These are phyloP conservation scores for Pachyuromys duprasi DNA, from an alignment of 2,797 vertebrate species.

Conservation along the genomic window DNA sequence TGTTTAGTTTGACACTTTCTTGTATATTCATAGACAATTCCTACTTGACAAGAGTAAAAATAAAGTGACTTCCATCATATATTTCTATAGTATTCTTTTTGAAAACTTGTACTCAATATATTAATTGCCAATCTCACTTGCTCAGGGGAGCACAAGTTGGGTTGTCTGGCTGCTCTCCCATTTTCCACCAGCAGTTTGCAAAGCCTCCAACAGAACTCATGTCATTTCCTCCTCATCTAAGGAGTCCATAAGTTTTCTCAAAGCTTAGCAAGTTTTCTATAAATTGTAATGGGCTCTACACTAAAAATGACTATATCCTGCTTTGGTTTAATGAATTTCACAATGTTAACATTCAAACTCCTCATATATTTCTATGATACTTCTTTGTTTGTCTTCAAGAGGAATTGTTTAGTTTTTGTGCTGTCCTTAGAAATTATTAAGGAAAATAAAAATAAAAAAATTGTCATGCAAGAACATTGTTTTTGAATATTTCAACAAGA, in stretches of 20 bases:
- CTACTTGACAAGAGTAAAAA: not conserved
- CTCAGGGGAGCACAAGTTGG: not conserved
- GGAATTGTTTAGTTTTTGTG: not conserved
- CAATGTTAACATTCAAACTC: not conserved
- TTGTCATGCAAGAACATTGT: not conserved
- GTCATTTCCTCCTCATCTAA: not conserved
- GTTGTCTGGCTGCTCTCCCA: not conserved
- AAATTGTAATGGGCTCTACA: not conserved
- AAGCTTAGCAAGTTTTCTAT: not conserved
- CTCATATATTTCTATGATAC: not conserved
- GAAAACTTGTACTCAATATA: not conserved
- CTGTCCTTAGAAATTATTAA: not conserved
- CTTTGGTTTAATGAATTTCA: not conserved
- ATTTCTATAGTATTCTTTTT: not conserved
- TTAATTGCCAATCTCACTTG: not conserved
- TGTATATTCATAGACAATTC: not conserved
- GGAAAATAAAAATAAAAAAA: not conserved
- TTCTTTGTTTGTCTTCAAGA: not conserved
- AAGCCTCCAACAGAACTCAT: not conserved
- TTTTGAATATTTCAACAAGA: not conserved
- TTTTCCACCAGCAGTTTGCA: not conserved
- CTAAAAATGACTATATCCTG: not conserved
- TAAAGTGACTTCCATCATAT: not conserved
- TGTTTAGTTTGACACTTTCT: not conserved
- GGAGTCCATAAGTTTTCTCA: not conserved